Evolutionary conservation across 1,140 invertebrate species (phyloP).

Genomic region (Chlorops oryzae): DNA sequence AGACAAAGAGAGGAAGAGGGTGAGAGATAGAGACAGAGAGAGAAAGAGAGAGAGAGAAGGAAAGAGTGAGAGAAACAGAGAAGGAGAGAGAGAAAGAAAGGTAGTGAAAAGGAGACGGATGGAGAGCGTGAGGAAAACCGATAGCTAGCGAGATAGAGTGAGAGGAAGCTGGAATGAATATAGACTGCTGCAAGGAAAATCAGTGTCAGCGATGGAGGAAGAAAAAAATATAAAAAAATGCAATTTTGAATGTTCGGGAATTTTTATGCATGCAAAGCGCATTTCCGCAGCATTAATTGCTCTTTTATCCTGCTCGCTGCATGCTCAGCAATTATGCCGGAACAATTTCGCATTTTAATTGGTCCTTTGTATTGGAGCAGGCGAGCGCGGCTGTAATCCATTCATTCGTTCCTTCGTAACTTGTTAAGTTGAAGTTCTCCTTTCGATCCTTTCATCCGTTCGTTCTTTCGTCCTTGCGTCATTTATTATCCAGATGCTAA

Average conservation of each 20-base stretch:
- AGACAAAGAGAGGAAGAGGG: background rate
- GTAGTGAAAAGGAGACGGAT: background rate
- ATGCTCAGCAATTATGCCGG: conserved; percentile 39
- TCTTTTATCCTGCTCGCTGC: conserved; percentile 33
- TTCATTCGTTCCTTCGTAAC: no score
- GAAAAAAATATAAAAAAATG: no score
- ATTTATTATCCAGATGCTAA: no score
- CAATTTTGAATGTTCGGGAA: conserved; percentile 11
- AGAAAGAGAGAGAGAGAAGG: background rate
- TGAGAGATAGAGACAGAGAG: background rate
- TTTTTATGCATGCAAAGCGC: conserved; percentile 46
- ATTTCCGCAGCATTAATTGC: conserved; percentile 43
- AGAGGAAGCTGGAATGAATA: background rate
- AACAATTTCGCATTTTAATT: conserved; percentile 38
- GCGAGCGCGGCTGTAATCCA: no score
- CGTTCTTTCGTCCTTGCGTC: no score
- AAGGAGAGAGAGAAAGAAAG: background rate
- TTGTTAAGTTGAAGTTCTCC: no score
- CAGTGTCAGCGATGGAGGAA: no score
- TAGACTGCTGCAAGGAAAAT: no score
- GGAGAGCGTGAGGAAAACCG: no score
- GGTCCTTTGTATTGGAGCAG: conserved; percentile 36
- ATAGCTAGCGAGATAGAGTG: background rate
- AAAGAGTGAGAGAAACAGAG: background rate
- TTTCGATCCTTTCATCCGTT: no score